phyloP scores from a whole-genome alignment of 1,140 invertebrate species.

The Colletes gigas region DNA sequence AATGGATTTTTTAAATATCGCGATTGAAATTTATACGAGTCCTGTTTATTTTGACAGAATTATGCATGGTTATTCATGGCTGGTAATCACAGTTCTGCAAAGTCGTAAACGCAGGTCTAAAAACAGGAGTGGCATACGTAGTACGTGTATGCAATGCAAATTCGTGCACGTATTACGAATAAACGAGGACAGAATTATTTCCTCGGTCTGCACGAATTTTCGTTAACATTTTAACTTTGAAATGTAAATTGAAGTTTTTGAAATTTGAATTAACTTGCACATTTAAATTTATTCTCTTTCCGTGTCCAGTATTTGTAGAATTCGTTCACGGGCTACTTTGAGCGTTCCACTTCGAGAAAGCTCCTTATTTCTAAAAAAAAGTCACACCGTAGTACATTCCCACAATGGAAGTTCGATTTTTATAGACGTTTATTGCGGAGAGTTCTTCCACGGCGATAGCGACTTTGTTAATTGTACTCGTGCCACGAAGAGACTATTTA shows the following conservation, averaged over 20 bases:
- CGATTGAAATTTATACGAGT: too few relatives aligned
- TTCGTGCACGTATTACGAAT: conserved; percentile 22
- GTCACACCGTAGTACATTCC: not conserved
- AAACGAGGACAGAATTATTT: conserved; percentile 20
- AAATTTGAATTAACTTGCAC: too few relatives aligned
- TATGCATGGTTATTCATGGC: not conserved
- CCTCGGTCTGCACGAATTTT: conserved; percentile 6
- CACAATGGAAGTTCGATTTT: not conserved
- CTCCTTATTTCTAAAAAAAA: not conserved
- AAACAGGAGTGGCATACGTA: conserved; percentile 27
- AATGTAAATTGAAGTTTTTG: not conserved
- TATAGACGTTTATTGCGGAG: not conserved
- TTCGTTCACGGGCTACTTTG: too few relatives aligned
- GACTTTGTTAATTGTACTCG: conserved; percentile 44
- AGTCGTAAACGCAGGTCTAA: conserved; percentile 27
- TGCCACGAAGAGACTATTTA: conserved; percentile 51
- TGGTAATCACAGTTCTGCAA: conserved; percentile 17
- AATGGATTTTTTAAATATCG: too few relatives aligned
- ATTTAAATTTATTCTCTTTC: too few relatives aligned
- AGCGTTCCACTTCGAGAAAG: too few relatives aligned
- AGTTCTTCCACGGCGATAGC: conserved; percentile 24
- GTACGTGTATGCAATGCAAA: conserved; percentile 27
- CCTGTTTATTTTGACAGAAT: not conserved
- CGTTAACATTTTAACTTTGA: conserved; percentile 10
- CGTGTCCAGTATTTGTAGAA: too few relatives aligned